Percentiles rank a stretch among this genome's conserved stretches.
Conservation (phyloP, 2,797 vertebrate species). For the Eulemur albifrons region DNA sequence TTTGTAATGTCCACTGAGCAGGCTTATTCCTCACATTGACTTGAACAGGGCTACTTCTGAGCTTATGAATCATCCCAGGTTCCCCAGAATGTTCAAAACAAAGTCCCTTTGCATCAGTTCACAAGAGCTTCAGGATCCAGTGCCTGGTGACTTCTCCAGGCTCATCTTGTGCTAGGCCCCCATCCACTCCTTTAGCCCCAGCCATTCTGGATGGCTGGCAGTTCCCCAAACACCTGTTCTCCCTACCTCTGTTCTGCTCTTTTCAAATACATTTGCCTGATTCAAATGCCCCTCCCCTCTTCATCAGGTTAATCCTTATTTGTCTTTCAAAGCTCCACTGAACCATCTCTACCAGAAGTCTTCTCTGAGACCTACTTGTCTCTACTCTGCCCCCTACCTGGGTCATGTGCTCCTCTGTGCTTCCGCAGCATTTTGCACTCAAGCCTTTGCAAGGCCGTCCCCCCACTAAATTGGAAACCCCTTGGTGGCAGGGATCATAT, state of each 20-base stretch:
- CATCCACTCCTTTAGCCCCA: neutral
- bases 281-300: neutral
- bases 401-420: neutral
- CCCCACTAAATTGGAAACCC: neutral
- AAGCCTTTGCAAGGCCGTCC: neutral
- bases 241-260: neutral
- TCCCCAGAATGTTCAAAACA: neutral
- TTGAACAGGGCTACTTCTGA: neutral
- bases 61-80: neutral
- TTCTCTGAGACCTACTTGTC: neutral
- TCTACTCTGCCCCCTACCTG: neutral
- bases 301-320: neutral
- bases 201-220: neutral
- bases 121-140: neutral
- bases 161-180: neutral
- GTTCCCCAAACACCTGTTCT: neutral
- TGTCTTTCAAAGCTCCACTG: neutral
- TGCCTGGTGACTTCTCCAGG: neutral
- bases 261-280: neutral
- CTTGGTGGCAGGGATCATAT: neutral
- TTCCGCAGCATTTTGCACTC: neutral
- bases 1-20: neutral
- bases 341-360: neutral
- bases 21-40: neutral
- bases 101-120: neutral